A percentile compares a stretch with the other conserved stretches of the same genome.
Conservation (phyloP, 2,113 vertebrate genomes). For the Oreochromis spilurus region DNA sequence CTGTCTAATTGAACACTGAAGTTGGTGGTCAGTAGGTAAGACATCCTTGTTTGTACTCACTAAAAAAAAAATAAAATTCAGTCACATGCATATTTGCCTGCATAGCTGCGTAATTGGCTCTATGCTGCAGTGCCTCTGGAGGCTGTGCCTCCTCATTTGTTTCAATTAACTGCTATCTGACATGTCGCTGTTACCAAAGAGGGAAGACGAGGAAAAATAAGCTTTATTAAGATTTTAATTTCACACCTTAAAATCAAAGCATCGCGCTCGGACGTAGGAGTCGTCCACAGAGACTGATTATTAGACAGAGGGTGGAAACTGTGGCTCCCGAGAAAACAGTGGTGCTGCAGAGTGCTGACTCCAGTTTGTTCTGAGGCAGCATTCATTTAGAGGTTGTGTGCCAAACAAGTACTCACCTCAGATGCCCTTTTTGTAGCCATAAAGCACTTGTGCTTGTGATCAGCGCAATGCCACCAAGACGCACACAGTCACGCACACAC, state of each 20-base stretch:
- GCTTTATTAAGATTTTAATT: not conserved
- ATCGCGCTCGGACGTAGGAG: not conserved
- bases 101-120: constrained; percentile 27
- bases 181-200: not conserved
- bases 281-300: not conserved
- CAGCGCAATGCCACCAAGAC: not conserved
- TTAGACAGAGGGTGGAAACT: not conserved
- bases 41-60: not conserved
- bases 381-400: not conserved
- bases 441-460: too few relatives aligned
- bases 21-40: not conserved
- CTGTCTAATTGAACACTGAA: constrained; percentile 16
- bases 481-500: not conserved
- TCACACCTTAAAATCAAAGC: not conserved
- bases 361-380: constrained; percentile 14
- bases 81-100: not conserved
- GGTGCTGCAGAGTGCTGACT: constrained; percentile 38
- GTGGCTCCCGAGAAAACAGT: not conserved
- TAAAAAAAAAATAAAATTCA: not conserved
- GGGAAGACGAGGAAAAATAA: not conserved
- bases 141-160: constrained; percentile 30
- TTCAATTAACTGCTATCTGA: constrained; percentile 40
- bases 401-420: not conserved
- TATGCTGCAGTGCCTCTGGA: constrained; percentile 38
- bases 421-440: not conserved